Evolutionary conservation across 2,888 invertebrate species (phyloP).

Genomic region (Spialia ferax): DNA sequence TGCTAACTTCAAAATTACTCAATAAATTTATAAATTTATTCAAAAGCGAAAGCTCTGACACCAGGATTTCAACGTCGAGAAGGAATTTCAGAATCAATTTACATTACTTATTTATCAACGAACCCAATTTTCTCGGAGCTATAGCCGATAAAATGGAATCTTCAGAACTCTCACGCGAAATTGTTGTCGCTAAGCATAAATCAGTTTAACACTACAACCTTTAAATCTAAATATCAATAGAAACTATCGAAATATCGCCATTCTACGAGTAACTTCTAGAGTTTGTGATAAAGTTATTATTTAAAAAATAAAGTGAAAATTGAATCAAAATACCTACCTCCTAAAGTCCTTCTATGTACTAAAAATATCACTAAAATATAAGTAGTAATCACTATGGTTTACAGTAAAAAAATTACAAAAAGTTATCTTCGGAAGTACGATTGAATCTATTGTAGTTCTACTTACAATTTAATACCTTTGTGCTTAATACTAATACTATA

Average conservation of each 20-base stretch:
- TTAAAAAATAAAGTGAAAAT: slow-evolving; percentile 7
- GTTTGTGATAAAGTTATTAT: neutral
- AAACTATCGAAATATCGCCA: slow-evolving; percentile 1
- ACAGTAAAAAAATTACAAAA: no score
- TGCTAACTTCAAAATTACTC: slow-evolving; percentile 22
- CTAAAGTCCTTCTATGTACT: no score
- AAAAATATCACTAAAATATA: no score
- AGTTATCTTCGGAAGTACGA: neutral
- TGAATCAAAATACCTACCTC: neutral
- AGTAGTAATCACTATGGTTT: no score
- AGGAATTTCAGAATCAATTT: slow-evolving; percentile 42
- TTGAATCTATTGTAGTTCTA: neutral
- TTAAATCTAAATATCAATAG: neutral
- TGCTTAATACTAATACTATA: neutral
- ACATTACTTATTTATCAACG: slow-evolving; percentile 40
- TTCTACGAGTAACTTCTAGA: slow-evolving; percentile 7
- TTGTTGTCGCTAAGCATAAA: neutral
- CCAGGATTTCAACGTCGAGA: slow-evolving; percentile 19
- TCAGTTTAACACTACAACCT: neutral
- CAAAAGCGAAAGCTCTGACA: slow-evolving; percentile 33
- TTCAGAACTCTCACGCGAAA: neutral
- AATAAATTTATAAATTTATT: slow-evolving; percentile 31
- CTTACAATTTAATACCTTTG: no score
- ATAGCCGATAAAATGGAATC: neutral
- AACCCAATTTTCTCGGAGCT: slow-evolving; percentile 24